Evolutionary conservation across 2,888 invertebrate genomes (phyloP), one percentile per base, ranked within the genome.

Genomic region (Griposia aprilina): DNA sequence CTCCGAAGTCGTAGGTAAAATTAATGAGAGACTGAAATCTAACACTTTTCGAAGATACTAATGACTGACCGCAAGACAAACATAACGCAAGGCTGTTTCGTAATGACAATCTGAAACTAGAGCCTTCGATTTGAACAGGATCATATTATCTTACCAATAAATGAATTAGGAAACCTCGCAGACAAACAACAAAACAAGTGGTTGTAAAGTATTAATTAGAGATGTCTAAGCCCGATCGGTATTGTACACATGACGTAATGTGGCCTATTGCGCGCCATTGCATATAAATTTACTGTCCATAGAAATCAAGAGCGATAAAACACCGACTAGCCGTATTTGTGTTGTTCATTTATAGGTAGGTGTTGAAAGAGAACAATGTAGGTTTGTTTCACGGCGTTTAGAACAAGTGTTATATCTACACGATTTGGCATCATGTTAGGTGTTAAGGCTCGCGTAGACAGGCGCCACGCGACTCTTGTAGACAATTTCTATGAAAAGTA

Each of bases 191-290:
- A 74, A 81, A 81, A 68, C 74, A 79, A 76, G 48, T 76, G 77
- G 55, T 70, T 67, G 73, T 76, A 67, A 30, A 55, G 72, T 80
- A 82, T 86, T 84, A 89, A 89, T 85, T 87, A 82, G 72, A 75
- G 67, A 88, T 77, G 78, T 82, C 74, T 79, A 76, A 76, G 78
- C 66, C 78, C 71, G 81, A 86, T 82, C 72, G 84, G 85, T 80
- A 84, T 84, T 89, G 86, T 84, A 88, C 83, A 88, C 79, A 93
- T 95, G 95, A 95, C 95, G 95, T 94, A 94, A 95, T 91, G 79
- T 88, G 78, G 91, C 91, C 91, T 93, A 94, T 93, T 93, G 93
- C 94, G 94, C 92, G 90, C 91, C 87, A 84, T 86, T 93, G 93
- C 93, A 93, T 93, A 94, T n/a, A n/a, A n/a, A n/a, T 93, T 93